phyloP scores from a whole-genome alignment of 2,888 invertebrate genomes.

The Chrysolina haemoptera region DNA sequence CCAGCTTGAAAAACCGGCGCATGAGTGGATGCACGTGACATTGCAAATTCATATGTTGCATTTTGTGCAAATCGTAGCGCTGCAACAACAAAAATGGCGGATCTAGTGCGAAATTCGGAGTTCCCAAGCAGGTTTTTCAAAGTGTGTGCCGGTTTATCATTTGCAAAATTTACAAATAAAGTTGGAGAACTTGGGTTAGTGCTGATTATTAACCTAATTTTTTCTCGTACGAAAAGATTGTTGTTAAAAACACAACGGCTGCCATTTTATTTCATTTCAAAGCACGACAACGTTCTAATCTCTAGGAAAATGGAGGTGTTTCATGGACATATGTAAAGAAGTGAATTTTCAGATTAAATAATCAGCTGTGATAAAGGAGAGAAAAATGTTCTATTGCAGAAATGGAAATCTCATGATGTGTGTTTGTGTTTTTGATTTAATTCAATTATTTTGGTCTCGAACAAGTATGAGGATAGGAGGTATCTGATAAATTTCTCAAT shows the following conservation, averaged over 20 bases:
- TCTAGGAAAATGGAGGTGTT: neutral
- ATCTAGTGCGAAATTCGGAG: slow-evolving; percentile 21
- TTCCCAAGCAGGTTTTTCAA: neutral
- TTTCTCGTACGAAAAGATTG: neutral
- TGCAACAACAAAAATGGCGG: slow-evolving; percentile 39
- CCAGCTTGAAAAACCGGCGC: slow-evolving; percentile 56
- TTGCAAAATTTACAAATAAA: neutral
- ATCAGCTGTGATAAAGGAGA: too few species aligned
- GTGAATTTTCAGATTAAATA: too few species aligned
- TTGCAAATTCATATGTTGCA: slow-evolving; percentile 27
- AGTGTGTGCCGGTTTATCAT: neutral
- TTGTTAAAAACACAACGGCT: neutral
- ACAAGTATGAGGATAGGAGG: neutral
- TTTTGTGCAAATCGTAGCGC: slow-evolving; percentile 24
- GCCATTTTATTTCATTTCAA: neutral
- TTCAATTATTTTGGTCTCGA: neutral
- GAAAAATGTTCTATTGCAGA: too few species aligned
- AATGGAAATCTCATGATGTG: too few species aligned
- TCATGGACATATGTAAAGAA: too few species aligned
- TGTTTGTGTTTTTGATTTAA: neutral
- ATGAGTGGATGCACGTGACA: slow-evolving; percentile 33
- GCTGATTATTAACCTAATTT: neutral
- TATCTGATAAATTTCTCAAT: neutral
- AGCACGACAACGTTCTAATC: neutral
- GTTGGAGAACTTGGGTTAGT: neutral